Conservation (phyloP, 37 sponge, comb jelly and placozoan species). For the Mnemiopsis leidyi region DNA sequence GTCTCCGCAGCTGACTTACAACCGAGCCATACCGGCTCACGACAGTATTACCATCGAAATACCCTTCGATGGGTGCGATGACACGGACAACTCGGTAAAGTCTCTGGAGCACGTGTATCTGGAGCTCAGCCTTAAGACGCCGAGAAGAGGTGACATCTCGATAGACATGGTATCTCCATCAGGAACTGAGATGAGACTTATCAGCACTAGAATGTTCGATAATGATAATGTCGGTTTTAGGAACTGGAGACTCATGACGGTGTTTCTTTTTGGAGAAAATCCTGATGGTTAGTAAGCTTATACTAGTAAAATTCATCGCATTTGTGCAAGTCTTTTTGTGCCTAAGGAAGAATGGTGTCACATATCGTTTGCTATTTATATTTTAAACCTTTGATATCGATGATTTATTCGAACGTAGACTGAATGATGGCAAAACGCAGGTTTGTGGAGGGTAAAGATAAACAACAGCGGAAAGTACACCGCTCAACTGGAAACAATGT, state of each 20-base stretch:
- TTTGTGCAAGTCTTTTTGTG: too few species aligned
- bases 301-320: too few species aligned
- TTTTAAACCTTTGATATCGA: not conserved
- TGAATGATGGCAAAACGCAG: conserved; percentile 7
- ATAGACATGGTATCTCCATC: conserved; percentile 2
- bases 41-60: not conserved
- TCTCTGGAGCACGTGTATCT: conserved; percentile 27
- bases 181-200: conserved; percentile 31
- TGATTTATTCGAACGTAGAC: not conserved
- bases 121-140: not conserved
- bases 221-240: not conserved
- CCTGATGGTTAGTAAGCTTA: conserved; percentile 17
- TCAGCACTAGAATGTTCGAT: not conserved
- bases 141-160: conserved; percentile 36
- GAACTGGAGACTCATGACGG: conserved; percentile 16
- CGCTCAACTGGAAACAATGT: not conserved
- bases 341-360: too few species aligned
- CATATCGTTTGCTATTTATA: too few species aligned
- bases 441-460: conserved; percentile 7
- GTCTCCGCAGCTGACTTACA: not conserved
- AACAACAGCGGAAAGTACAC: not conserved
- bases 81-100: not conserved
- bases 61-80: conserved; percentile 37
- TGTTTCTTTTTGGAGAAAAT: conserved; percentile 40
- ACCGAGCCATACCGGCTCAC: not conserved